Base-by-base conservation (phyloP, 2,888 invertebrate genomes). In the Perithous albicinctus region DNA sequence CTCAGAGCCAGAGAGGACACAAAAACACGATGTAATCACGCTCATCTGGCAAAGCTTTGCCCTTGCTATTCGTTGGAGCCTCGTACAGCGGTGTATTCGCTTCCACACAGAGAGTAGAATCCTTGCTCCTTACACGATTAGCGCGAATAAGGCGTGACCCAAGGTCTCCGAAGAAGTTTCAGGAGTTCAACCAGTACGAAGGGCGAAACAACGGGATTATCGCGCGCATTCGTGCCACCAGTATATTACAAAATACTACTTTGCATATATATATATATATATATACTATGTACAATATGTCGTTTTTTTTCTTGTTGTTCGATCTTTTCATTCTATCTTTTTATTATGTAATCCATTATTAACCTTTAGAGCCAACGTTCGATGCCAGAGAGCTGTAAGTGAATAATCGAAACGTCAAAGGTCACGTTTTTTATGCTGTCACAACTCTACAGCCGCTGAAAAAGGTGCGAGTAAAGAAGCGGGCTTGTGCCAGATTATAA, bases 91-190 rank as follows among this genome's bases (percentile, higher is more conserved):
- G 23, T 7, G 59, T 10, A 20, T 35, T 61, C 59, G 35, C 48
- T 73, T 48, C 54, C 66, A 26, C 54, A n/a, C n/a, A n/a, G n/a
- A n/a, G n/a, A 43, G 29, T 64, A 41, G 54, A 74, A 54, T 75
- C 56, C 56, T 75, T 26, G 75, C 3, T 38, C 59, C 59, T 75
- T 75, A 56, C 66, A 64, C 43, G 43, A 56, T 32, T 56, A 15
- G 43, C 41, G 43, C 26, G 43, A 56, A 75, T 66, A 61, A 61
- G 59, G 59, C 66, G 66, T 75, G 75, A 75, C 66, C 56, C 75
- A 75, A 75, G 75, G 75, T 41, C 43, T 75, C 43, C 41, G 1
- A 1, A 3, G 18, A 59, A 54, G 29, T 56, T 66, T 41, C 64
- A 56, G 32, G 64, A 41, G 18, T 61, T 74, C 54, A 41, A 64